Percentiles rank a stretch among this genome's conserved stretches.
phyloP scores from a whole-genome alignment of 2,888 invertebrate species.

The Pterostichus madidus region DNA sequence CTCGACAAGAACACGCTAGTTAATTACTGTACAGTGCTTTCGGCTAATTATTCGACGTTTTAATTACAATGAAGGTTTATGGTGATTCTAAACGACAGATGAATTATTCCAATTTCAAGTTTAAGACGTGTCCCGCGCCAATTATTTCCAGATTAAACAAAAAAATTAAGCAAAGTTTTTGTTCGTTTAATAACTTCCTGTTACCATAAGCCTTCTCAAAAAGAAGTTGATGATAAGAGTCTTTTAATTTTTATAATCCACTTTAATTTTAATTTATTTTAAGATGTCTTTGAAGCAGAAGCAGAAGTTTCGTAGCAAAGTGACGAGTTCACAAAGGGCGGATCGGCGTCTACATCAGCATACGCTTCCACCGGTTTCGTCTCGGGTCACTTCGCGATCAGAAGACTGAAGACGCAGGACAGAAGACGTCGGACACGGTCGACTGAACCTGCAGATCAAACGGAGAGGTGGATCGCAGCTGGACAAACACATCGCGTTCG shows the following conservation, averaged over 20 bases:
- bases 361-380: neutral
- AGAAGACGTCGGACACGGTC: neutral
- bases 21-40: conserved; percentile 58
- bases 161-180: conserved; percentile 56
- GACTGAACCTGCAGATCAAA: conserved; percentile 36
- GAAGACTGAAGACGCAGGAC: neutral
- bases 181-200: conserved; percentile 57
- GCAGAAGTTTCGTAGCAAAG: neutral
- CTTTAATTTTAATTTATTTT: conserved; percentile 60
- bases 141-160: conserved; percentile 60
- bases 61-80: conserved; percentile 52
- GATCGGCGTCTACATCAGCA: neutral
- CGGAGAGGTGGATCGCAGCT: conserved; percentile 7
- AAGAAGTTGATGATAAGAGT: conserved; percentile 58
- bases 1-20: conserved; percentile 39
- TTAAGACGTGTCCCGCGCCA: conserved; percentile 37
- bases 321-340: conserved; percentile 10
- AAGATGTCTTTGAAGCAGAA: conserved; percentile 36
- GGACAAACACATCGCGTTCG: conserved; percentile 37
- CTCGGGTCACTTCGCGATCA: neutral
- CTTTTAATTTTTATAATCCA: conserved; percentile 60
- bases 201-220: conserved; percentile 57
- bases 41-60: conserved; percentile 59
- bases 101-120: conserved; percentile 53
- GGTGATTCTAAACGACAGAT: conserved; percentile 34